Base-by-base conservation (phyloP, 2,888 invertebrate species). In the Leucania comma region DNA sequence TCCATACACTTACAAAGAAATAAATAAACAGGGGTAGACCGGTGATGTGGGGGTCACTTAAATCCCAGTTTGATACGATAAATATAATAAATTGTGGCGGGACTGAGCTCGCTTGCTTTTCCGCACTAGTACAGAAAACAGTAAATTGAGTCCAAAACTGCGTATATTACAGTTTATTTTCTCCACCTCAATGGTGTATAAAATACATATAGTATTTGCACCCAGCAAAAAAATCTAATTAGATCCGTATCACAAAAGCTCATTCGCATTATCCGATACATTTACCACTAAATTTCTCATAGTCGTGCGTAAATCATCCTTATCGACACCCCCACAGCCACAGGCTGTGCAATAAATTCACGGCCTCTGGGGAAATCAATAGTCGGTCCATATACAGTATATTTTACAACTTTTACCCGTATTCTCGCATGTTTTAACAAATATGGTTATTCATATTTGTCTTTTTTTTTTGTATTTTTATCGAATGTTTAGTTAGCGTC, bases 301-400 rank as follows among this genome's bases (percentile, higher is more conserved):
- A 69, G 63, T 48, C 69, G 54, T 53, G 35, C 54, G 57, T 80
- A 80, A 66, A 77, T 82, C 66, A 72, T 59, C 14, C 67, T 80
- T 81, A 79, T 81, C 79, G 65, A 72, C 68, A 72, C 48, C 54
- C 22, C 35, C 74, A 35, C 17, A 17, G 17, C 54, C 57, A 12
- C 54, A 50, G 53, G 53, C 62, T 32, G 10, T 50, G 46, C 65
- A 59, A 63, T 73, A 68, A 70, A 61, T 63, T 67, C 42, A 4
- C 26, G 42, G 35, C 17, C 79, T 38, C 59, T 29, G 3, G 80
- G 75, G 83, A 79, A 82, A 79, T 82, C 68, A 66, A 35, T 14
- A 29, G 51, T 56, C 26, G 10, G 10, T 46, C 50, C 58, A 65
- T 72, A 61, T 54, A 1, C 78, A 63, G 12, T 24, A 48, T 61